Percentiles rank a stretch among this genome's conserved stretches.
Conservation (phyloP, 1,140 invertebrate genomes). For the Ips nitidus region DNA sequence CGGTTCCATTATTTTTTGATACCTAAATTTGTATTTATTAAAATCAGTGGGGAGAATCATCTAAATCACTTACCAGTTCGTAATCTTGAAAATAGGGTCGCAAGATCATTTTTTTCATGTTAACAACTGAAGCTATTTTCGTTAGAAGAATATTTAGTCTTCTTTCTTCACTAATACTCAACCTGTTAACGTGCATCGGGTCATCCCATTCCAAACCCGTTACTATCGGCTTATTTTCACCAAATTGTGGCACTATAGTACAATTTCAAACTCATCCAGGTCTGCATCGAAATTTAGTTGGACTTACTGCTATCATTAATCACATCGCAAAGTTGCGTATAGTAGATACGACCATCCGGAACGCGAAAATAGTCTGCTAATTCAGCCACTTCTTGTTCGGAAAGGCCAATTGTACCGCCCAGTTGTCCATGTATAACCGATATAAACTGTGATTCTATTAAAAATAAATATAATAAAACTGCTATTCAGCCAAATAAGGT, state of each 20-base stretch:
- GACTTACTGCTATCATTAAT: constrained; percentile 61
- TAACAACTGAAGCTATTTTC: constrained; percentile 62
- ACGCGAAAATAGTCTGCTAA: constrained; percentile 72
- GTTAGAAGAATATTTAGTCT: constrained; percentile 64
- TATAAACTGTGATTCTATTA: constrained; percentile 67
- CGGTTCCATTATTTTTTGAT: constrained; percentile 67
- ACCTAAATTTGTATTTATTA: constrained; percentile 54
- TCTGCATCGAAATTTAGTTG: background rate
- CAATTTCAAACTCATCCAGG: constrained; percentile 7
- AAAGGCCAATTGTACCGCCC: constrained; percentile 62
- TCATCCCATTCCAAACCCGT: constrained; percentile 66
- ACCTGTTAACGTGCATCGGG: constrained; percentile 59
- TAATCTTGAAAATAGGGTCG: constrained; percentile 75
- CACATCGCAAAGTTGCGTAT: constrained; percentile 69
- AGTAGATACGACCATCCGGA: constrained; percentile 70
- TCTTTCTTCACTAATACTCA: constrained; percentile 63
- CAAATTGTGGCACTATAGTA: constrained; percentile 55
- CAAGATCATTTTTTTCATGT: constrained; percentile 60
- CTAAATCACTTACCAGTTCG: constrained; percentile 58
- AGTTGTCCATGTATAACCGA: constrained; percentile 65
- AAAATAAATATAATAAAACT: constrained; percentile 6
- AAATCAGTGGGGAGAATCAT: background rate
- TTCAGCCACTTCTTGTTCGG: constrained; percentile 67
- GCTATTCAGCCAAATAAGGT: no score
- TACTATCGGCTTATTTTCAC: constrained; percentile 53